Conservation (phyloP, 2,113 vertebrate species). For the Irena cyanogastra region DNA sequence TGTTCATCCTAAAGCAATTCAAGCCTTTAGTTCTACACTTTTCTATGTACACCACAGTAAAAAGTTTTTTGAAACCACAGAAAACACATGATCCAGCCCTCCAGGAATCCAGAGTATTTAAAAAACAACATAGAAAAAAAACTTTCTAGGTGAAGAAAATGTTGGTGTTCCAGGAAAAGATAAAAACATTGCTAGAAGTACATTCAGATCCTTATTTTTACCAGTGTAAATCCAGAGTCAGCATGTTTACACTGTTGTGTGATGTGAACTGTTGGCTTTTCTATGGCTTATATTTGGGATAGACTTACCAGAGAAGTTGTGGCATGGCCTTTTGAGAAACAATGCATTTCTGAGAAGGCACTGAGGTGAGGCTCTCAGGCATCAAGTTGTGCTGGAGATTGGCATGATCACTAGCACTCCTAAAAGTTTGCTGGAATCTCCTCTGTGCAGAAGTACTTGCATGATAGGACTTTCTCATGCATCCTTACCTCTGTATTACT, state of each 20-base stretch:
- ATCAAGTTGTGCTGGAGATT: neutral
- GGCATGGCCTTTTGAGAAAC: neutral
- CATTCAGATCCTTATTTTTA: neutral
- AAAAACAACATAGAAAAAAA: neutral
- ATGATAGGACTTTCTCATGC: neutral
- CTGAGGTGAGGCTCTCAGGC: neutral
- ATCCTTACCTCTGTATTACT: neutral
- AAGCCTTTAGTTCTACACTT: neutral
- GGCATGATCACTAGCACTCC: neutral
- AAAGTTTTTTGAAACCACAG: neutral
- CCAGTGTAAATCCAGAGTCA: neutral
- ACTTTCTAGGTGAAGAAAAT: neutral
- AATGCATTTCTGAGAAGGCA: neutral
- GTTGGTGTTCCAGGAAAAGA: neutral
- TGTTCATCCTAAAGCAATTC: neutral
- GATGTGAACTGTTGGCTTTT: neutral
- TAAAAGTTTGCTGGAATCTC: neutral
- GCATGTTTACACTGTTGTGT: neutral
- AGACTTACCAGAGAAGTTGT: neutral
- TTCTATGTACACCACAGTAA: neutral
- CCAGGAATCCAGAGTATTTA: neutral
- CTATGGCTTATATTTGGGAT: neutral
- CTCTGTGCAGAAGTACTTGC: neutral
- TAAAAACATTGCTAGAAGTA: neutral
- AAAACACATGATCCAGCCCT: neutral